These are phyloP conservation scores for Papilio helenus DNA, from an alignment of 1,140 invertebrate species.

Conservation along the genomic window DNA sequence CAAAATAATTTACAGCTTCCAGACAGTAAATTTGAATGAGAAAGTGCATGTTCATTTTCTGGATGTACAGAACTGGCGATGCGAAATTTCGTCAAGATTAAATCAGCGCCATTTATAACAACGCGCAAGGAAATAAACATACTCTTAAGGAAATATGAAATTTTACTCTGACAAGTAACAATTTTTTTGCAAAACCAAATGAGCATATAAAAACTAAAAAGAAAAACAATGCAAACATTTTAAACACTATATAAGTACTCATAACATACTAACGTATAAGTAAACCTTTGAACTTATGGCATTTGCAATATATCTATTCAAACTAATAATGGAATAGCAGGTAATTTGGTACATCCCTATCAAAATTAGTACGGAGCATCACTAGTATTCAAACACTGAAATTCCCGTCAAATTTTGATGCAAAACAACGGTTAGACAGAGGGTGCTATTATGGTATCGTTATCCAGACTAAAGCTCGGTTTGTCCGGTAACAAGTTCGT, in stretches of 20 bases:
- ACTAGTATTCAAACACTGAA: conserved; percentile 19
- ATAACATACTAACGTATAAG: too few relatives aligned
- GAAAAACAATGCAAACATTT: neutral
- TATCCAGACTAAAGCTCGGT: conserved; percentile 26
- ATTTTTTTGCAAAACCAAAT: neutral
- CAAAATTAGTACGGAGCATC: neutral
- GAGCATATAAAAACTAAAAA: neutral
- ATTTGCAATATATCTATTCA: neutral
- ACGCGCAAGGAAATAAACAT: conserved; percentile 30
- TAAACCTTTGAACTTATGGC: neutral
- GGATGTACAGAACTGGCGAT: conserved; percentile 31
- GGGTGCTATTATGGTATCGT: conserved; percentile 36
- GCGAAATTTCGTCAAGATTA: conserved; percentile 38
- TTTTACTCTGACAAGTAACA: neutral
- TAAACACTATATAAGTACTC: neutral
- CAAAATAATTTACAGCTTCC: conserved; percentile 39
- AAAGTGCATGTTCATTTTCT: conserved; percentile 40
- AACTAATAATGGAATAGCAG: neutral
- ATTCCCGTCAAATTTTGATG: conserved; percentile 31
- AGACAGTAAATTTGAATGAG: conserved; percentile 40
- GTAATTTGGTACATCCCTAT: neutral
- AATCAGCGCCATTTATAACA: conserved; percentile 38
- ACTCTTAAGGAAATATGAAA: conserved; percentile 32
- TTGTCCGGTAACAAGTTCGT: conserved; percentile 22
- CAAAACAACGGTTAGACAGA: conserved; percentile 11